Conservation (phyloP, 2,888 invertebrate species). For the Lacanobia oleracea region DNA sequence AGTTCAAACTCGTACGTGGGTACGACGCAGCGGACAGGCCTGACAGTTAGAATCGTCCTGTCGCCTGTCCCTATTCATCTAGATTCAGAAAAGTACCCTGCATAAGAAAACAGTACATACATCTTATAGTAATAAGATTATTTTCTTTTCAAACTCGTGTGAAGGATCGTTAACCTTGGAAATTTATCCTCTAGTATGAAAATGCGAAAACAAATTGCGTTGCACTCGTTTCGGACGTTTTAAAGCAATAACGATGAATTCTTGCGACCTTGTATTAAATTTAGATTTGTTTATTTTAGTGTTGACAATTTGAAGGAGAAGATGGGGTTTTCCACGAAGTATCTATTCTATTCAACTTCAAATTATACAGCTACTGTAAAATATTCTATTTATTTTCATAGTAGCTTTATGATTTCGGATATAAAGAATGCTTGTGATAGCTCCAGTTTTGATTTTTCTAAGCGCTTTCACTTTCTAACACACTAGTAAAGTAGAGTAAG, state of each 20-base stretch:
- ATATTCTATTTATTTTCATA: not conserved
- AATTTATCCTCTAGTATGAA: conserved; percentile 10
- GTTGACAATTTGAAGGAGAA: conserved; percentile 29
- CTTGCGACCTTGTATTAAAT: conserved; percentile 42
- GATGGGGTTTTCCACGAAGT: not conserved
- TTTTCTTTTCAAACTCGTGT: conserved; percentile 10
- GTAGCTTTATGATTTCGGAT: not conserved
- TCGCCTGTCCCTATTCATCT: conserved; percentile 22
- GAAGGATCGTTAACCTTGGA: conserved; percentile 22
- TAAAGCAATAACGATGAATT: conserved; percentile 27
- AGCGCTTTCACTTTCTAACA: conserved; percentile 60
- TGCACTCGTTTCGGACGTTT: conserved; percentile 21
- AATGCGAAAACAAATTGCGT: conserved; percentile 37
- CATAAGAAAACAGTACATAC: conserved; percentile 35
- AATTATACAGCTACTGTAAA: no score
- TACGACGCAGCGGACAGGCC: conserved; percentile 35
- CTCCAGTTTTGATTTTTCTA: conserved; percentile 53
- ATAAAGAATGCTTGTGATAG: not conserved
- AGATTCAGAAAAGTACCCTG: conserved; percentile 24
- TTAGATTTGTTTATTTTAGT: conserved; percentile 37
- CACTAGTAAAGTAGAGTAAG: conserved; percentile 75
- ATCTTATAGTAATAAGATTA: conserved; percentile 20
- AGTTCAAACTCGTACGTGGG: conserved; percentile 53
- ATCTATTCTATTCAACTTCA: not conserved
- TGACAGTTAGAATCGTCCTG: conserved; percentile 26